Percentiles rank a stretch among this genome's conserved stretches.
phyloP scores from a whole-genome alignment of 2,888 invertebrate species.

The Prosopocoilus inquinatus region DNA sequence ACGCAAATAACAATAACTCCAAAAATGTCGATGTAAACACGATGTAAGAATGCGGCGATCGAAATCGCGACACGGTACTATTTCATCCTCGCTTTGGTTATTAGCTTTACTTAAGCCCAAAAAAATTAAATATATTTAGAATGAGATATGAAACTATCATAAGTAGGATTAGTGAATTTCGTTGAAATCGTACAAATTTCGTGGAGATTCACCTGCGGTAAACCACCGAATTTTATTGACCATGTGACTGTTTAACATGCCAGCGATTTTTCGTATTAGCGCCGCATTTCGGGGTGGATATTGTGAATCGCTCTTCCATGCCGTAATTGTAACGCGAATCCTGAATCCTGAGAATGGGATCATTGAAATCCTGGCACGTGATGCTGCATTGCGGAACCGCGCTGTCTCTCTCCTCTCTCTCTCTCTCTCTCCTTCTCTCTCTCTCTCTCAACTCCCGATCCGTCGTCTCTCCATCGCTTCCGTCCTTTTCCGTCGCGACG shows the following conservation, averaged over 20 bases:
- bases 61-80: too few relatives aligned
- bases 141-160: too few relatives aligned
- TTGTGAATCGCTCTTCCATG: not conserved
- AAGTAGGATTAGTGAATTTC: too few relatives aligned
- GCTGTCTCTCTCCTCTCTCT: slow-evolving; percentile 12
- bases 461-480: slow-evolving; percentile 12
- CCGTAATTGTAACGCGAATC: slow-evolving; percentile 7
- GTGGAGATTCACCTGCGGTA: not conserved
- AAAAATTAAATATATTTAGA: too few relatives aligned
- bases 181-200: too few relatives aligned
- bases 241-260: not conserved
- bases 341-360: slow-evolving; percentile 16
- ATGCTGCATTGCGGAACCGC: slow-evolving; percentile 30
- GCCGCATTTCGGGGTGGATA: not conserved
- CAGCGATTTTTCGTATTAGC: not conserved
- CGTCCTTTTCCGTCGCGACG: not conserved
- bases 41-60: too few relatives aligned
- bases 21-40: too few relatives aligned
- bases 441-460: slow-evolving; percentile 12
- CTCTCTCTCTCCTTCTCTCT: slow-evolving; percentile 19
- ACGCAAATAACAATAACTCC: too few relatives aligned
- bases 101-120: too few relatives aligned
- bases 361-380: slow-evolving; percentile 27
- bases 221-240: not conserved
- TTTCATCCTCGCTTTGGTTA: too few relatives aligned